These are phyloP conservation scores for Erythrocercus mccallii DNA, from an alignment of 2,113 vertebrate genomes.

Conservation along the genomic window DNA sequence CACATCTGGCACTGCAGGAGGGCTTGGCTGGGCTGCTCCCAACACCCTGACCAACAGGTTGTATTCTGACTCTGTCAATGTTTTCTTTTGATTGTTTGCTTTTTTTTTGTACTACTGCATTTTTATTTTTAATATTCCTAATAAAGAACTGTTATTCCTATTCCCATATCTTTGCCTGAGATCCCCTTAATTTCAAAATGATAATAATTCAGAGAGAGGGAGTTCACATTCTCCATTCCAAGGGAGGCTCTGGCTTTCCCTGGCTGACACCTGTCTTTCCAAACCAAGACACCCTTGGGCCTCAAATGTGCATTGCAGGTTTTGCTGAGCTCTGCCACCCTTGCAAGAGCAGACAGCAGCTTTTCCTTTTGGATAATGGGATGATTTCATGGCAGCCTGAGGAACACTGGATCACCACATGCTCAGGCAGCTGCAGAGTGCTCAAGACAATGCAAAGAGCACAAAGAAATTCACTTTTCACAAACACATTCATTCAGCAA, in stretches of 20 bases:
- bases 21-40: no score
- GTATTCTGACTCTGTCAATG: no score
- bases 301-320: background rate
- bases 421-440: background rate
- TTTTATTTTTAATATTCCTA: no score
- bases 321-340: background rate
- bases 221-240: background rate
- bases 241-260: background rate
- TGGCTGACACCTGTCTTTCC: background rate
- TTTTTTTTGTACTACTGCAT: no score
- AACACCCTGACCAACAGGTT: no score
- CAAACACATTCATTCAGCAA: rapidly evolving
- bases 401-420: background rate
- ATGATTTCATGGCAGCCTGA: background rate
- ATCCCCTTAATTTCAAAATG: background rate
- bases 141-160: background rate
- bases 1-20: no score
- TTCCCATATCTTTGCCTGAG: background rate
- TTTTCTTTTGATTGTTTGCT: no score
- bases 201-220: background rate
- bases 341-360: background rate
- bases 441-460: background rate
- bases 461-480: background rate
- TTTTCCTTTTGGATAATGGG: background rate
- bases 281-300: background rate